Evolutionary conservation across 2,888 invertebrate species (phyloP).

Genomic region (Dryomyza anilis): DNA sequence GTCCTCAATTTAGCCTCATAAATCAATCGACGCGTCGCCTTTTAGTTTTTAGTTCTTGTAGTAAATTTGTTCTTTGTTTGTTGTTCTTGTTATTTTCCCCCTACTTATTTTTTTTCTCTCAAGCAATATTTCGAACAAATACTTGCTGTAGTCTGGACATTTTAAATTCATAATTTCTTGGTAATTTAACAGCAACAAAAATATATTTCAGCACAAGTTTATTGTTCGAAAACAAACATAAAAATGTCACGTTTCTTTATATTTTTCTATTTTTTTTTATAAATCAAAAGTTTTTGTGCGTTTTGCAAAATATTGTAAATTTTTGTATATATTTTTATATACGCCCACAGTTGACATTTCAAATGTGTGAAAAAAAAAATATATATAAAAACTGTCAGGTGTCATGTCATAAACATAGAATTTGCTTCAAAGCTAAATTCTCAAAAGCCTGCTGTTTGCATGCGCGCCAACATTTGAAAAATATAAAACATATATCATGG

Average conservation of each 20-base stretch:
- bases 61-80: constrained; percentile 23
- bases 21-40: constrained; percentile 53
- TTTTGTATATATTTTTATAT: background rate
- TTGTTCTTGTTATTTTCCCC: background rate
- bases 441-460: no score
- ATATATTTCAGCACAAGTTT: no score
- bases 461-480: no score
- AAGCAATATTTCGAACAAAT: no score
- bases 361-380: background rate
- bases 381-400: constrained; percentile 43
- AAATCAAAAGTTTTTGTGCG: background rate
- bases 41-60: constrained; percentile 30
- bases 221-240: constrained; percentile 19
- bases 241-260: constrained; percentile 14
- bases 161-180: no score
- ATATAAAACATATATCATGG: no score
- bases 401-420: constrained; percentile 50
- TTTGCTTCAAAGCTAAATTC: no score
- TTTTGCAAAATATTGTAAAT: no score
- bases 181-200: no score
- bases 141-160: no score
- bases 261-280: background rate
- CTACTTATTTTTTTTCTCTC: background rate
- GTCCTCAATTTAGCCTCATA: constrained; percentile 53
- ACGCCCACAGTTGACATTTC: constrained; percentile 19